These are phyloP conservation scores for Muscidifurax raptorellus DNA, from an alignment of 1,140 invertebrate genomes.

Conservation along the genomic window DNA sequence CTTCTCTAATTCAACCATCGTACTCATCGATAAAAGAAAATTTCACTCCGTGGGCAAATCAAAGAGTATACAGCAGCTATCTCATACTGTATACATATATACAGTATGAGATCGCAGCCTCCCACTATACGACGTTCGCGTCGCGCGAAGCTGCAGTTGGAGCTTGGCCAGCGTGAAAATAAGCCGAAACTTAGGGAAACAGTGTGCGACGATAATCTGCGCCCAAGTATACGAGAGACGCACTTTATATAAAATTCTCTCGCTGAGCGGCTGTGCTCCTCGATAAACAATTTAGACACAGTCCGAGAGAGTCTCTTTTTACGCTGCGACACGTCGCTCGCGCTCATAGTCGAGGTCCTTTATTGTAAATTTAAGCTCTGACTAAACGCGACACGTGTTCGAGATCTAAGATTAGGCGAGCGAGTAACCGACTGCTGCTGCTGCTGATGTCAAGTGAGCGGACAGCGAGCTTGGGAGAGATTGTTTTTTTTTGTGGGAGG, in stretches of 20 bases:
- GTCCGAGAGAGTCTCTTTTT: conserved; percentile 24
- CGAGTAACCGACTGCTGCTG: background rate
- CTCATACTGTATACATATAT: too few species aligned
- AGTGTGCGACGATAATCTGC: background rate
- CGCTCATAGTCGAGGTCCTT: conserved; percentile 35
- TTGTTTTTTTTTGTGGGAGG: background rate
- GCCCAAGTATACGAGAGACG: background rate
- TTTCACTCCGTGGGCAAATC: too few species aligned
- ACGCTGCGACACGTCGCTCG: background rate
- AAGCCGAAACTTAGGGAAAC: conserved; percentile 46
- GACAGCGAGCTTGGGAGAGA: background rate
- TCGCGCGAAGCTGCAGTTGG: conserved; percentile 38
- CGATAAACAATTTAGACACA: conserved; percentile 49
- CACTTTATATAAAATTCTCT: conserved; percentile 45
- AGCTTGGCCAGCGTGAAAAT: conserved; percentile 37
- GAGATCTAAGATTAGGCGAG: conserved; percentile 8
- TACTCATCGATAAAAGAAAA: too few species aligned
- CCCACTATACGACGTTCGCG: conserved; percentile 36
- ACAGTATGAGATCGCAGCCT: too few species aligned
- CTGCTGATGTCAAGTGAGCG: too few species aligned
- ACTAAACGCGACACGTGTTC: conserved; percentile 28
- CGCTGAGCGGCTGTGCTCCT: background rate
- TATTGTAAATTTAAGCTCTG: conserved; percentile 47
- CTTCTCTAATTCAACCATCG: too few species aligned
- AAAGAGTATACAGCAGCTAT: too few species aligned